Evolutionary conservation across 2,797 vertebrate genomes (phyloP).

Genomic region (Spondyliosoma cantharus): DNA sequence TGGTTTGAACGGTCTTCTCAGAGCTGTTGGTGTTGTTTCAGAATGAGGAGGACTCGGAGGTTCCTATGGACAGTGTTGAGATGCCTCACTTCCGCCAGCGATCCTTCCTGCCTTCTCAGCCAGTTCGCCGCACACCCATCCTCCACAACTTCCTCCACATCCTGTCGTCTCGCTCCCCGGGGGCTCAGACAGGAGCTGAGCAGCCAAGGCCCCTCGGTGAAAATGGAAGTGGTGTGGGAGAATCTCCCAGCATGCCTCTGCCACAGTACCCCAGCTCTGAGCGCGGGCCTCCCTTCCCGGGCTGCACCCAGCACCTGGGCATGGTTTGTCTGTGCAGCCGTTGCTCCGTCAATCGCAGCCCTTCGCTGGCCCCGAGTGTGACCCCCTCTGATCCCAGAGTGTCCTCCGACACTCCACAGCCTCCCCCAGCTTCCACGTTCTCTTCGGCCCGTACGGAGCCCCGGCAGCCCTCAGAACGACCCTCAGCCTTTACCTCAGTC

Average conservation of each 20-base stretch:
- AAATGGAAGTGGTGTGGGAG: conserved; percentile 62
- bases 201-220: conserved; percentile 79
- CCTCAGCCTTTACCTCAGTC: conserved; percentile 98
- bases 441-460: conserved; percentile 94
- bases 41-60: conserved; percentile 98
- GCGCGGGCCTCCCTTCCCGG: conserved; percentile 85
- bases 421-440: conserved; percentile 87
- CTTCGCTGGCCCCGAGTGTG: conserved; percentile 81
- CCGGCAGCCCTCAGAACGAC: conserved; percentile 89
- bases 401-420: conserved; percentile 73
- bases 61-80: conserved; percentile 96
- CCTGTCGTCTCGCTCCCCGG: conserved; percentile 95
- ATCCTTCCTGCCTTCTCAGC: conserved; percentile 94
- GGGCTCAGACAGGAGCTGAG: conserved; percentile 86
- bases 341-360: conserved; percentile 88
- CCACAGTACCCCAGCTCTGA: conserved; percentile 92
- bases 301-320: conserved; percentile 97
- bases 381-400: conserved; percentile 83
- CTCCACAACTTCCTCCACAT: conserved; percentile 99
- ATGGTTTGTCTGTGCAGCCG: conserved; percentile 95
- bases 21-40: conserved; percentile 58
- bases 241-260: conserved; percentile 87
- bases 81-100: conserved; percentile 97
- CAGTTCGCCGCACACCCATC: conserved; percentile 96
- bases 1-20: not conserved